A percentile compares a stretch with the other conserved stretches of the same genome.
Conservation (phyloP, 64 coral and sea anemone genomes). For the Montipora efflorescens region DNA sequence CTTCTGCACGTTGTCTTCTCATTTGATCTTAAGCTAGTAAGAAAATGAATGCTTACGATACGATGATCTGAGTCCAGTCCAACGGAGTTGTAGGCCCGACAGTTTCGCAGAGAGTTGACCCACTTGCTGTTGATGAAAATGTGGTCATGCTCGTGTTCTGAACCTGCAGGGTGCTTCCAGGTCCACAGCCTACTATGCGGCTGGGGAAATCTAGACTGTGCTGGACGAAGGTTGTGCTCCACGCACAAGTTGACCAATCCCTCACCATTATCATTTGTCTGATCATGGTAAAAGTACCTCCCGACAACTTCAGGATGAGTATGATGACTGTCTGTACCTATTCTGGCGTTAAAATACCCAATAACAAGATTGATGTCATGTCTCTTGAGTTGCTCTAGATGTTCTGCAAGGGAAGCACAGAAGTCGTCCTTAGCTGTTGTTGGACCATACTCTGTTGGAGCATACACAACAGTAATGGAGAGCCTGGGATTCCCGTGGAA, state of each 20-base stretch:
- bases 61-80: conserved; percentile 55
- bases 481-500: conserved; percentile 12
- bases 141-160: too few species aligned
- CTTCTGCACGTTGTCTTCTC: conserved; percentile 12
- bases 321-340: conserved; percentile 36
- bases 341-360: conserved; percentile 47
- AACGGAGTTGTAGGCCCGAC: conserved; percentile 20
- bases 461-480: conserved; percentile 6
- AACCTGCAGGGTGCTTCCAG: too few species aligned
- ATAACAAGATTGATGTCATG: conserved; percentile 50
- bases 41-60: conserved; percentile 40
- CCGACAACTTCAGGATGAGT: conserved; percentile 19
- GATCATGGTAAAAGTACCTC: conserved; percentile 14
- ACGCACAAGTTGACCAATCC: not conserved
- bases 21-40: conserved; percentile 32
- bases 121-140: too few species aligned
- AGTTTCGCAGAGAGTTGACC: too few species aligned
- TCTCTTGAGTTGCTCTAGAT: conserved; percentile 1
- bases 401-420: not conserved
- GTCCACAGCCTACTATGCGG: conserved; percentile 3
- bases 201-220: conserved; percentile 5
- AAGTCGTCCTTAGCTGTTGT: conserved; percentile 28
- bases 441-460: conserved; percentile 23
- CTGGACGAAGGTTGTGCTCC: too few species aligned
- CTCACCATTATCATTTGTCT: conserved; percentile 45